Evolutionary conservation across 2,113 vertebrate species (phyloP).

Genomic region (Brienomyrus brachyistius): DNA sequence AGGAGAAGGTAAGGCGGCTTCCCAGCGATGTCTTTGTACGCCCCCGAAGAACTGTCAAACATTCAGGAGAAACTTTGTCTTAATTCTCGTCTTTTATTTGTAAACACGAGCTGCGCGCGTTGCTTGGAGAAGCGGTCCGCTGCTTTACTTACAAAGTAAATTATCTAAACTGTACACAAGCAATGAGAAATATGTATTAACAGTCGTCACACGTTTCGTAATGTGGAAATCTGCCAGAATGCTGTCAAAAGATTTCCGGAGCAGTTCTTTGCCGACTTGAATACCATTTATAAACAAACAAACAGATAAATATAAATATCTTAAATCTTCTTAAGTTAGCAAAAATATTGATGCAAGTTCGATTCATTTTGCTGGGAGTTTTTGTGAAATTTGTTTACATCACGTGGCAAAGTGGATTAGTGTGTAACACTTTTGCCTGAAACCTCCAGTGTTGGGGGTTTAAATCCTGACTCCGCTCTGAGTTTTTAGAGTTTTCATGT

Average conservation of each 20-base stretch:
- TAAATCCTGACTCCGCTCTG: neutral
- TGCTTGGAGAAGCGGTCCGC: neutral
- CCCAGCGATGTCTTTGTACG: neutral
- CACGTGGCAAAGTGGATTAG: neutral
- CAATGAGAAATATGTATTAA: neutral
- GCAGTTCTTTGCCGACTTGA: neutral
- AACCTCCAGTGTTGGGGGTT: neutral
- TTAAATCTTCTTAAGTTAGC: neutral
- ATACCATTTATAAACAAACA: neutral
- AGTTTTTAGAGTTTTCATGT: neutral
- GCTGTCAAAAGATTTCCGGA: neutral
- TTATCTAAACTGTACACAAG: neutral
- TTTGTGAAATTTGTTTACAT: neutral
- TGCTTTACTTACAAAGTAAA: neutral
- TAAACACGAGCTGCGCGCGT: neutral
- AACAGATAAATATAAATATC: neutral
- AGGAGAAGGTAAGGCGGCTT: constrained; percentile 64
- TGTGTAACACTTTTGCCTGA: neutral
- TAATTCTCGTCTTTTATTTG: neutral
- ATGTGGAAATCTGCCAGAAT: neutral
- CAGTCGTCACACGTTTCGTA: neutral
- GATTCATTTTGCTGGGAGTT: neutral
- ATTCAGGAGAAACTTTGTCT: neutral
- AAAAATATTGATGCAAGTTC: neutral
- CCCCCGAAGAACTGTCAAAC: neutral